Percentiles rank a stretch among this genome's conserved stretches.
Evolutionary conservation across 2,888 invertebrate genomes (phyloP).

Genomic region (Calliscelio sp.): DNA sequence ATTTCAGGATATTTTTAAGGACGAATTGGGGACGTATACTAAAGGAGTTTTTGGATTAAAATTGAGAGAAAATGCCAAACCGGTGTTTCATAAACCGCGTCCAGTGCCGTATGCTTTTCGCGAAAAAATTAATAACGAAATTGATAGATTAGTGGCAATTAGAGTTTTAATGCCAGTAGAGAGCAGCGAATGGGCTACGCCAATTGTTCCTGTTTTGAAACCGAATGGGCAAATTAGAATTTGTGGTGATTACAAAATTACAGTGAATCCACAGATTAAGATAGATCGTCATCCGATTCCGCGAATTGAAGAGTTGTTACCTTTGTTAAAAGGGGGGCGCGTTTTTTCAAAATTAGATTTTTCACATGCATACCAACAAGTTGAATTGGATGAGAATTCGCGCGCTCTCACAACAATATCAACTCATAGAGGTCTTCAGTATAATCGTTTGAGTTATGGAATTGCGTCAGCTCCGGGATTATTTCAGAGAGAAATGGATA

Average conservation of each 20-base stretch:
- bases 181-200: conserved; percentile 69
- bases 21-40: conserved; percentile 51
- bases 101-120: conserved; percentile 55
- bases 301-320: neutral
- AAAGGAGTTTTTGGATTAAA: conserved; percentile 58
- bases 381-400: conserved; percentile 78
- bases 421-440: conserved; percentile 74
- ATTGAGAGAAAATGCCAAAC: conserved; percentile 45
- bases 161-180: conserved; percentile 33
- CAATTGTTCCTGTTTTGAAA: conserved; percentile 63
- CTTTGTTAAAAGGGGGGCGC: neutral
- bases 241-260: conserved; percentile 77
- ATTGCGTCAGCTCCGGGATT: conserved; percentile 82
- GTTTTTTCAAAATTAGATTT: conserved; percentile 78
- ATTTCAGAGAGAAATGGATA: conserved; percentile 81
- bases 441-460: conserved; percentile 81
- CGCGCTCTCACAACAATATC: conserved; percentile 77
- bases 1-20: conserved; percentile 46
- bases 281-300: conserved; percentile 77
- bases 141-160: conserved; percentile 50
- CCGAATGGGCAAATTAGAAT: conserved; percentile 57
- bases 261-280: conserved; percentile 75
- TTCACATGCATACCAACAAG: conserved; percentile 81
- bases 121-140: conserved; percentile 41
- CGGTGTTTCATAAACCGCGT: conserved; percentile 65